Conservation (phyloP, 2,113 vertebrate species). For the Ochotona princeps region DNA sequence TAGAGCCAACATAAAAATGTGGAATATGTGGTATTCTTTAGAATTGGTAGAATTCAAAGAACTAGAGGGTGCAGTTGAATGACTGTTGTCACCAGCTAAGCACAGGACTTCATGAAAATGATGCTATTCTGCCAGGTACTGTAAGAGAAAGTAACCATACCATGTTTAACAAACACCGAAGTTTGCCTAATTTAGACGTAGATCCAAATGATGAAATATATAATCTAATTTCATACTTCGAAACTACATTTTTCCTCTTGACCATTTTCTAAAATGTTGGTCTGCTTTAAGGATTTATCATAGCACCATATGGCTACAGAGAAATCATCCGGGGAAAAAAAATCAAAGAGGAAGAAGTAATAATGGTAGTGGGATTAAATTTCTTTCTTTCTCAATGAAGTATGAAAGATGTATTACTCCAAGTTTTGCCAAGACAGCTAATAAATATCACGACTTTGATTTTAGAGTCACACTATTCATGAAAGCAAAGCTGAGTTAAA, state of each 20-base stretch:
- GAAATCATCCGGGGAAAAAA: background rate
- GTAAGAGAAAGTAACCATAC: background rate
- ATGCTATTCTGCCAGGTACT: background rate
- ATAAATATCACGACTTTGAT: slow-evolving; percentile 67
- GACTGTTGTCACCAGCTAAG: background rate
- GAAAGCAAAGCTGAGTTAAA: slow-evolving; percentile 64
- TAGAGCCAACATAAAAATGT: background rate
- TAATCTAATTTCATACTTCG: slow-evolving; percentile 14
- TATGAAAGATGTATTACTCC: slow-evolving; percentile 64
- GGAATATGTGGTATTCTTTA: background rate
- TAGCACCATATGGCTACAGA: slow-evolving; percentile 31
- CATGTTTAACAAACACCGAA: background rate
- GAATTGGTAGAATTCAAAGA: slow-evolving; percentile 8
- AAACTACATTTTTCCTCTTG: slow-evolving; percentile 39
- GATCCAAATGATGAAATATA: background rate
- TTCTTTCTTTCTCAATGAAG: slow-evolving; percentile 72
- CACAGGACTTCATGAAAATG: background rate
- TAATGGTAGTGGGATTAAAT: slow-evolving; percentile 68
- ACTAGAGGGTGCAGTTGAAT: background rate
- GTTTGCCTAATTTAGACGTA: background rate
- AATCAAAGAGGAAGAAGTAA: slow-evolving; percentile 59
- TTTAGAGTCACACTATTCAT: slow-evolving; percentile 56
- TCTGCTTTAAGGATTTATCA: background rate
- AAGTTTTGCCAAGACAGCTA: slow-evolving; percentile 63
- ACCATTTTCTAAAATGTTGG: background rate